These are phyloP conservation scores for Thinocorus orbignyianus DNA, from an alignment of 2,113 vertebrate genomes.

Conservation along the genomic window DNA sequence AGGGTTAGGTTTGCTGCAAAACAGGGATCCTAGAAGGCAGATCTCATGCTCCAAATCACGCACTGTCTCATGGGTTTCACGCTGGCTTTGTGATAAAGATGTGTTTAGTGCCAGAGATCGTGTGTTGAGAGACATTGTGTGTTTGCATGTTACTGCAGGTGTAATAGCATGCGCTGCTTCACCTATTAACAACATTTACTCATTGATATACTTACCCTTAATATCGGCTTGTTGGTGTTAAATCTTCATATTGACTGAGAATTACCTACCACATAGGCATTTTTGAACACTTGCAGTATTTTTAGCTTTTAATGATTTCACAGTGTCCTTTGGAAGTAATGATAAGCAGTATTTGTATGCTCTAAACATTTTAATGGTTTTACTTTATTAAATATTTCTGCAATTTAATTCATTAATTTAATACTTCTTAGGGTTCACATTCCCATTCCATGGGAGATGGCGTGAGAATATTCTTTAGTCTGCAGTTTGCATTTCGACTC, in stretches of 20 bases:
- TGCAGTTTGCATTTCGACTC: background rate
- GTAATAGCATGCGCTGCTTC: background rate
- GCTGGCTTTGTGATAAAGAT: fast-evolving
- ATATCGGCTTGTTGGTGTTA: background rate
- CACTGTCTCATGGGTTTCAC: background rate
- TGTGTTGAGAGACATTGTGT: background rate
- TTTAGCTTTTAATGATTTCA: background rate
- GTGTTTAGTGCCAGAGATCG: background rate
- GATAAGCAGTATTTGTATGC: background rate
- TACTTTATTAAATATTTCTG: background rate
- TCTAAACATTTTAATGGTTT: background rate
- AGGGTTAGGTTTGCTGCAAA: background rate
- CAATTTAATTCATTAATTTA: background rate
- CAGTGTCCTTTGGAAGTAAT: background rate
- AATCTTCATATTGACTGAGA: background rate
- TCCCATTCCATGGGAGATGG: background rate
- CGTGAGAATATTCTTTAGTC: background rate
- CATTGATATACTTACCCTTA: background rate
- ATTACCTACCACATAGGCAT: background rate
- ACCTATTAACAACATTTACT: background rate
- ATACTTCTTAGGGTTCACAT: background rate
- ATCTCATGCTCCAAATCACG: background rate
- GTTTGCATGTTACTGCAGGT: background rate
- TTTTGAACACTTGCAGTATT: background rate
- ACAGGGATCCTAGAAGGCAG: background rate